Percentiles rank a stretch among this genome's conserved stretches.
Evolutionary conservation across 2,888 invertebrate species (phyloP).

Genomic region (Drosophila demipolita): DNA sequence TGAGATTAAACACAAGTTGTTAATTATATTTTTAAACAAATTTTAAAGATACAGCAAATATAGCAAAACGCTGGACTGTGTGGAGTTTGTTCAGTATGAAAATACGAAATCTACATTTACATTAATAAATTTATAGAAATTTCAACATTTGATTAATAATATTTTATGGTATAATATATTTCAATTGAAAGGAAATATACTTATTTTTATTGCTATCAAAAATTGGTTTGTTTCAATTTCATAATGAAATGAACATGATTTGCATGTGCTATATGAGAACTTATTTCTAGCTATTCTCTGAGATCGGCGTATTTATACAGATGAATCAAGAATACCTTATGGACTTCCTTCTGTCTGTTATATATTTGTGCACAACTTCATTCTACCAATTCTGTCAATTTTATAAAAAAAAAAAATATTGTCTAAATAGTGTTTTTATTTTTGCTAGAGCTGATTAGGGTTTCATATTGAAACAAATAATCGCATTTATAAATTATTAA

Average conservation of each 20-base stretch:
- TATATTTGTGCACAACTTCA: neutral
- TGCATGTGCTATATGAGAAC: neutral
- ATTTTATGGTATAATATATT: neutral
- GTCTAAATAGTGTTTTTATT: too few species aligned
- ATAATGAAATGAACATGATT: neutral
- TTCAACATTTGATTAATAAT: neutral
- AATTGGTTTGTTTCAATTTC: too few species aligned
- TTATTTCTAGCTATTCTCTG: neutral
- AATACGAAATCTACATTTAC: neutral
- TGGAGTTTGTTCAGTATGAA: too few species aligned
- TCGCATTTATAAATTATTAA: neutral
- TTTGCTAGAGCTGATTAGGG: neutral
- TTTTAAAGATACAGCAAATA: neutral
- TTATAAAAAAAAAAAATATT: too few species aligned
- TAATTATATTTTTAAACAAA: neutral
- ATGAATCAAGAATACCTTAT: neutral
- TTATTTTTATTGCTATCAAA: too few species aligned
- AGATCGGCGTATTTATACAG: neutral
- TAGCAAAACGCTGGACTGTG: too few species aligned
- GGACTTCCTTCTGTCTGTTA: fast-evolving
- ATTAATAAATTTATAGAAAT: neutral
- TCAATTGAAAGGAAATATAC: too few species aligned
- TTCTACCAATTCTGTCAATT: fast-evolving
- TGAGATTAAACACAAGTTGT: neutral
- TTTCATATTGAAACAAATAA: neutral